Base-by-base conservation (phyloP, 2,797 vertebrate species). In the Helostoma temminkii region DNA sequence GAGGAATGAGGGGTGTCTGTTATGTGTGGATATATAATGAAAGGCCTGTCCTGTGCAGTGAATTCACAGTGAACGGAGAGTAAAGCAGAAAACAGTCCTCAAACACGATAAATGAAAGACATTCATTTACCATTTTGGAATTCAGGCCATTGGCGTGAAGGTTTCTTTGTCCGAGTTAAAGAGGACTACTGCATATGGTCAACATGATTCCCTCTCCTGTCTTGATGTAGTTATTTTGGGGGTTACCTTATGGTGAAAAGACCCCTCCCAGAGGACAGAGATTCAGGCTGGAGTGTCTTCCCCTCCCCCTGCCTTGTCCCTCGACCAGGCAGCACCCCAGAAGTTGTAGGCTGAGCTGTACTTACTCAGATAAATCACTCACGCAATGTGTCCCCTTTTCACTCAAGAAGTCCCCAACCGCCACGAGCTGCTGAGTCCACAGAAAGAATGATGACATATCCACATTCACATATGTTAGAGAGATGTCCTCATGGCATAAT, bases 301-400 rank as follows among this genome's bases (percentile, higher is more conserved):
- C 91, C 91, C 83, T 91, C 88, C 89, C 89, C 92, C 92, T 88
- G 52, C 61, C 45, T 49, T 36, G 43, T 46, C 75, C 50, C 58
- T 76, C 46, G 0, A 66, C 52, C 70, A 70, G 72, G 39, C 61
- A 56, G 42, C 52, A 71, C 63, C 71, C 70, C 71, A 55, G 76
- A 76, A 83, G 59, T 76, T 61, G 59, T 46, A 70, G 36, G 25
- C 62, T 61, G 57, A 61, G 57, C 54, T 74, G 59, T 83, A 89
- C 88, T 93, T 54, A 91, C 90, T 89, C 66, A 77, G 72, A 81
- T 64, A 28, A 84, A 73, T 43, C 50, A 65, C 47, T 84, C 81
- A 62, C 37, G 36, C 28, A 63, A 57, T 10, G 28, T 42, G 71
- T 61, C 18, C 49, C 70, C 50, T 60, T 68, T 53, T 63, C 52